Percentiles rank a stretch among this genome's conserved stretches.
These are phyloP conservation scores for Bugulina stolonifera DNA, from an alignment of 2,888 invertebrate genomes.

Conservation along the genomic window DNA sequence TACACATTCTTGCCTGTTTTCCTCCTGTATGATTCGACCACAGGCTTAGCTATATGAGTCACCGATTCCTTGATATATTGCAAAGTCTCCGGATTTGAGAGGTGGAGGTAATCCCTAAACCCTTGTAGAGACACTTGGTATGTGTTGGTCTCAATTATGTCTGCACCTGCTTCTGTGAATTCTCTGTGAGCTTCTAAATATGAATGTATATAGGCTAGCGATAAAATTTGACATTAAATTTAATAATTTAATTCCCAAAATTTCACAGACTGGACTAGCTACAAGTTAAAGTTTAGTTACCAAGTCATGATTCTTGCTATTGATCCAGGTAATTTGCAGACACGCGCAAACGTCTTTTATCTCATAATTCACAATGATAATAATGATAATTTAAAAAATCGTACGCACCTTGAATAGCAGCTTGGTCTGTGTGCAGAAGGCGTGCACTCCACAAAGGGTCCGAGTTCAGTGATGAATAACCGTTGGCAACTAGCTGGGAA, in stretches of 20 bases:
- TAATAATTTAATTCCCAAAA: no score
- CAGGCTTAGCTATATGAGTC: background rate
- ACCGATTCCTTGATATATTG: conserved; percentile 59
- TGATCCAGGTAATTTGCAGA: no score
- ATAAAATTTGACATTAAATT: no score
- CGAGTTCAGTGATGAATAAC: conserved; percentile 51
- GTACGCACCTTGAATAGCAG: conserved; percentile 66
- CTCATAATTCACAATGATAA: no score
- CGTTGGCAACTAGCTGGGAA: conserved; percentile 7
- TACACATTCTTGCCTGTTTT: background rate
- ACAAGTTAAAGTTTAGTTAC: no score
- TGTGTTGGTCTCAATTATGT: conserved; percentile 79
- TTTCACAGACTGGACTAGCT: no score
- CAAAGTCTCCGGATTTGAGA: conserved; percentile 64
- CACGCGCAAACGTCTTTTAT: no score
- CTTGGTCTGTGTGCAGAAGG: conserved; percentile 71
- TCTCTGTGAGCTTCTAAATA: conserved; percentile 35
- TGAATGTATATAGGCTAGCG: no score
- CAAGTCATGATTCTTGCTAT: no score
- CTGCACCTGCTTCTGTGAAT: conserved; percentile 70
- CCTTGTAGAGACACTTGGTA: conserved; percentile 77
- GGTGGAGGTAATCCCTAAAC: conserved; percentile 67
- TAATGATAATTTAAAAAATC: no score
- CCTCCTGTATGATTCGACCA: background rate
- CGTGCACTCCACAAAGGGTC: conserved; percentile 85